Conservation (phyloP, 2,113 vertebrate species). For the Loxodonta africana region DNA sequence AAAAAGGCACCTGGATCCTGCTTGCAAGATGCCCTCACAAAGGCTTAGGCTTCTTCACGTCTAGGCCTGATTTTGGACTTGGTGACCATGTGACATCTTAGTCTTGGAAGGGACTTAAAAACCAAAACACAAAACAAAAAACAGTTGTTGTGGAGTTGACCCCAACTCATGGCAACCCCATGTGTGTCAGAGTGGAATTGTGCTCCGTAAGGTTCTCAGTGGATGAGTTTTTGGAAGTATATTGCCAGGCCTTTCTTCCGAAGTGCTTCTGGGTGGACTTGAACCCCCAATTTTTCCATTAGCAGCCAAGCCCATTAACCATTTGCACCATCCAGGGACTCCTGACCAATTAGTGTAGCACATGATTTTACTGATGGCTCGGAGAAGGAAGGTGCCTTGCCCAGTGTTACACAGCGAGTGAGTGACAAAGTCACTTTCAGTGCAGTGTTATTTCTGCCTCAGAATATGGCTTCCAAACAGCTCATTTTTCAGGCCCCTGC, state of each 20-base stretch:
- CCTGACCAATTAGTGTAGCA: accelerated
- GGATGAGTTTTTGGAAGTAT: not conserved
- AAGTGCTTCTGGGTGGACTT: not conserved
- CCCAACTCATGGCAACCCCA: no score
- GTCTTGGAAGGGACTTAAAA: not conserved
- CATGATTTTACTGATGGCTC: not conserved
- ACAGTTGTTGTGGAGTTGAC: not conserved
- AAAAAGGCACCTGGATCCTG: accelerated
- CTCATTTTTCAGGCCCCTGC: not conserved
- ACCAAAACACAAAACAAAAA: not conserved
- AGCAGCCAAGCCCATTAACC: not conserved
- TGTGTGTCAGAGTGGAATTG: not conserved
- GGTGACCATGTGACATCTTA: not conserved
- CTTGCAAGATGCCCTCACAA: not conserved
- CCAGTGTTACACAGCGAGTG: not conserved
- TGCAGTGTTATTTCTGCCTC: not conserved
- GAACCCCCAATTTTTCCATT: not conserved
- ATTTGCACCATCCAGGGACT: not conserved
- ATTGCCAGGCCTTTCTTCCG: not conserved
- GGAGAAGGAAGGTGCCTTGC: not conserved
- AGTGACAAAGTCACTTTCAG: not conserved
- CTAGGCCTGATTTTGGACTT: not conserved
- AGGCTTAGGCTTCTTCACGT: not conserved
- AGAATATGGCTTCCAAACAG: not conserved
- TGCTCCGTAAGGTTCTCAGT: not conserved